Percentiles rank a stretch among this genome's conserved stretches.
phyloP scores from a whole-genome alignment of 2,797 vertebrate species.

The Fistularia tabacaria region DNA sequence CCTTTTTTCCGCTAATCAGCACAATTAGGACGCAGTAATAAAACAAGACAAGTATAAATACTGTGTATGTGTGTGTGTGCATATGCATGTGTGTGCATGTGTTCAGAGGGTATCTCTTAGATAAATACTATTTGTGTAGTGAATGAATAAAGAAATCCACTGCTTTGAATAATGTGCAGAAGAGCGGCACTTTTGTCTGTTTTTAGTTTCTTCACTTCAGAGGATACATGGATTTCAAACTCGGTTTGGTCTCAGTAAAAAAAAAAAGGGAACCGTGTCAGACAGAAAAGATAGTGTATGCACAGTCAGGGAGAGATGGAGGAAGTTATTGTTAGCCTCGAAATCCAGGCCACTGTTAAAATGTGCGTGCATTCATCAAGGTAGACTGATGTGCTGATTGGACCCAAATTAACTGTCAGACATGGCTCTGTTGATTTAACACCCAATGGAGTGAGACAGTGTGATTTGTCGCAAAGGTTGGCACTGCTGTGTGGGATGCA shows the following conservation, averaged over 20 bases:
- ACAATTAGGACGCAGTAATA: no score
- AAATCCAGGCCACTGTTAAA: conserved; percentile 55
- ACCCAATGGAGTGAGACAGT: conserved; percentile 18
- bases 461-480: no score
- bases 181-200: no score
- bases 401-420: conserved; percentile 1
- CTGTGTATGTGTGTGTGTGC: no score
- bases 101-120: no score
- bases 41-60: no score
- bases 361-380: conserved; percentile 25
- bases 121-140: no score
- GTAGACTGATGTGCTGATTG: conserved; percentile 19
- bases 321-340: conserved; percentile 61
- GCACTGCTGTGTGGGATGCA: conserved; percentile 1
- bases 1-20: no score
- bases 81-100: no score
- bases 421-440: conserved; percentile 25
- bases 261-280: neutral
- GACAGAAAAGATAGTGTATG: conserved; percentile 3
- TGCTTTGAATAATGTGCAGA: no score
- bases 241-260: neutral
- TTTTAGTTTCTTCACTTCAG: neutral
- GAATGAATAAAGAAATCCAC: no score
- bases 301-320: conserved; percentile 22
- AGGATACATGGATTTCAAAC: neutral